phyloP scores from a whole-genome alignment of 2,888 invertebrate genomes.

The Caradrina kadenii region DNA sequence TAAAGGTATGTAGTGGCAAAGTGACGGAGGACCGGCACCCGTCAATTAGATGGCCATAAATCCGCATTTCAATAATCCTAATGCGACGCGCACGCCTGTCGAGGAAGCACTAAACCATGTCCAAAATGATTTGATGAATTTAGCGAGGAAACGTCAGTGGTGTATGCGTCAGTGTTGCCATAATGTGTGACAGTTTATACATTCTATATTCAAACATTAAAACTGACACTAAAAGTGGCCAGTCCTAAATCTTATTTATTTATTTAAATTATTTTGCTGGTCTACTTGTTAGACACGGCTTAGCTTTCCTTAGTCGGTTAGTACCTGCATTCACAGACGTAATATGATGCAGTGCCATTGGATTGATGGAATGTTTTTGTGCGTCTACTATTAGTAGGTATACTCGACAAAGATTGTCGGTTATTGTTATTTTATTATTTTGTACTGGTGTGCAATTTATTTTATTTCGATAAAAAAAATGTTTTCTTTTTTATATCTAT shows the following conservation, averaged over 20 bases:
- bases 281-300: slow-evolving; percentile 11
- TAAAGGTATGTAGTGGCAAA: slow-evolving; percentile 53
- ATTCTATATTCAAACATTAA: slow-evolving; percentile 40
- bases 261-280: background rate
- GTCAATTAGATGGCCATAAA: slow-evolving; percentile 66
- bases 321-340: slow-evolving; percentile 23
- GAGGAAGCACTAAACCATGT: slow-evolving; percentile 75
- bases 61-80: slow-evolving; percentile 65
- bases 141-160: slow-evolving; percentile 76
- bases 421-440: too few relatives aligned
- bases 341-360: slow-evolving; percentile 20
- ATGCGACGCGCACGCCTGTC: slow-evolving; percentile 60
- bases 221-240: slow-evolving; percentile 24
- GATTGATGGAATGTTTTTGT: slow-evolving; percentile 20
- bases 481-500: too few relatives aligned
- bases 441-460: too few relatives aligned
- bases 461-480: too few relatives aligned
- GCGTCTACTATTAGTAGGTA: slow-evolving; percentile 10
- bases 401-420: too few relatives aligned
- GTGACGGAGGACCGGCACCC: slow-evolving; percentile 43
- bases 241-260: slow-evolving; percentile 27
- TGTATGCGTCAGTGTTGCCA: slow-evolving; percentile 57
- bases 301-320: slow-evolving; percentile 31
- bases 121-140: slow-evolving; percentile 71
- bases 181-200: slow-evolving; percentile 40